These are phyloP conservation scores for Thecophora atra DNA, from an alignment of 2,888 invertebrate species.

Conservation along the genomic window DNA sequence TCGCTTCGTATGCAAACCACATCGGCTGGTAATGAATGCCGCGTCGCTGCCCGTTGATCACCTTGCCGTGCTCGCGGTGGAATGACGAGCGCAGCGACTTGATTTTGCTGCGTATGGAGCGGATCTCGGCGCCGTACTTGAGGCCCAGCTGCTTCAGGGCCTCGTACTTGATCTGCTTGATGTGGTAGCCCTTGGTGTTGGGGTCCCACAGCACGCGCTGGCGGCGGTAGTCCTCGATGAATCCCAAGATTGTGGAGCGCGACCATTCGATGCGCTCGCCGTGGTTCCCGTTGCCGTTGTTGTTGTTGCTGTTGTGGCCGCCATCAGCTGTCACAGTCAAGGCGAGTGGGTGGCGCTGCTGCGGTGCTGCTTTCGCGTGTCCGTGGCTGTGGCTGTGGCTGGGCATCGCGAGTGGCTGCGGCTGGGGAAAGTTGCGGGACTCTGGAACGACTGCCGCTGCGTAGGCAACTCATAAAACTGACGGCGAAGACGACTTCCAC, in stretches of 20 bases:
- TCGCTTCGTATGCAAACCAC: conserved; percentile 65
- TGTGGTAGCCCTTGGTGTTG: conserved; percentile 64
- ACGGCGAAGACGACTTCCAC: not conserved
- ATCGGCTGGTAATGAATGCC: conserved; percentile 63
- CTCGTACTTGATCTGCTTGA: conserved; percentile 63
- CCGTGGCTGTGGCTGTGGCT: conserved; percentile 31
- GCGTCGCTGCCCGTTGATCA: conserved; percentile 59
- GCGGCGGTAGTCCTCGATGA: conserved; percentile 61
- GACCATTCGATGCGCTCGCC: conserved; percentile 64
- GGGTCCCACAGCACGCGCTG: conserved; percentile 64
- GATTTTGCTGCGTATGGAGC: conserved; percentile 63
- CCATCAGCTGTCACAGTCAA: conserved; percentile 32
- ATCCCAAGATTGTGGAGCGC: conserved; percentile 61
- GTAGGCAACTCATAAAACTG: conserved; percentile 14
- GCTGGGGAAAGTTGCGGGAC: conserved; percentile 26
- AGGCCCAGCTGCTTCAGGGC: conserved; percentile 59
- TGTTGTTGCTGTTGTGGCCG: conserved; percentile 11
- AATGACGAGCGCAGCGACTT: conserved; percentile 63
- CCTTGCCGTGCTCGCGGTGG: conserved; percentile 63
- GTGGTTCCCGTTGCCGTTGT: not conserved
- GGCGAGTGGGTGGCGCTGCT: conserved; percentile 34
- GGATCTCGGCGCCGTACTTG: conserved; percentile 63
- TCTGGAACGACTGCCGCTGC: conserved; percentile 16
- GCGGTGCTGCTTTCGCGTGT: conserved; percentile 33
- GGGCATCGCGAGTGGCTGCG: conserved; percentile 41